phyloP scores from a whole-genome alignment of 2,797 vertebrate genomes.

The Sebastes oblongus region DNA sequence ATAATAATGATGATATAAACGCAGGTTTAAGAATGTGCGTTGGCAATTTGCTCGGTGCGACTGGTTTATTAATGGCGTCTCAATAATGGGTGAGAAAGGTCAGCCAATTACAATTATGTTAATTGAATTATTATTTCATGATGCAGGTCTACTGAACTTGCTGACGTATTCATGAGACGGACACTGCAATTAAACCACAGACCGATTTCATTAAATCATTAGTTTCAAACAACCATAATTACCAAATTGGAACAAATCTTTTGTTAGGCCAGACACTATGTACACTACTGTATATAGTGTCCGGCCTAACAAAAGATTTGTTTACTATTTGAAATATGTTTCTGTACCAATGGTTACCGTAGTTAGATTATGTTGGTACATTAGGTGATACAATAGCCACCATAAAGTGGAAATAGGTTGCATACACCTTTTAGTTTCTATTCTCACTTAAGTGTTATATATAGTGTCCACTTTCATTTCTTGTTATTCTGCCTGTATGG shows the following conservation, averaged over 20 bases:
- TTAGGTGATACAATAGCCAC: neutral
- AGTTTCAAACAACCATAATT: neutral
- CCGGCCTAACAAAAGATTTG: too few species aligned
- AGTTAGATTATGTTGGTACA: neutral
- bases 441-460: neutral
- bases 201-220: too few species aligned
- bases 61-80: neutral
- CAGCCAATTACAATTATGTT: neutral
- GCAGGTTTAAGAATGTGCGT: neutral
- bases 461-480: constrained; percentile 6
- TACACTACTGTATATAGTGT: too few species aligned
- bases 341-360: neutral
- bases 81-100: neutral
- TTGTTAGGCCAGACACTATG: neutral
- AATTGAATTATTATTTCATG: neutral
- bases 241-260: neutral
- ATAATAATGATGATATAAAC: neutral
- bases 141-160: neutral
- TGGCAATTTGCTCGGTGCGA: too few species aligned
- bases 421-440: neutral
- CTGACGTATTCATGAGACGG: neutral
- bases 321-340: neutral
- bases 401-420: neutral
- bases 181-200: too few species aligned
- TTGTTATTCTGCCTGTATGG: neutral